phyloP scores from a whole-genome alignment of 1,140 invertebrate genomes.

The Pogonomyrmex barbatus region DNA sequence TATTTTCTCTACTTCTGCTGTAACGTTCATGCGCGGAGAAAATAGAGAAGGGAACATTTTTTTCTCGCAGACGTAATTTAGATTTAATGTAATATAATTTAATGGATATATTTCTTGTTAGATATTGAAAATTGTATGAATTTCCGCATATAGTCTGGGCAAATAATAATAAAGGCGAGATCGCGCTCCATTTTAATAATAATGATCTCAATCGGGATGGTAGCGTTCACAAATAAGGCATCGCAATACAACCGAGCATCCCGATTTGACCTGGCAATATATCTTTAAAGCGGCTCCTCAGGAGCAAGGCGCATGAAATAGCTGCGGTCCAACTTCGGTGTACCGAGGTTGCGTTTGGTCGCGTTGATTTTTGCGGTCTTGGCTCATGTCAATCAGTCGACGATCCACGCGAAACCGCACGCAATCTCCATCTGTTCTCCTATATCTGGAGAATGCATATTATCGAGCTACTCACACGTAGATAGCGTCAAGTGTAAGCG shows the following conservation, averaged over 20 bases:
- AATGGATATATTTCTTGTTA: background rate
- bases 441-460: constrained; percentile 58
- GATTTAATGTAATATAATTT: too few relatives aligned
- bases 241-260: constrained; percentile 9
- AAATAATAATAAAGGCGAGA: constrained; percentile 30
- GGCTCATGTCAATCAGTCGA: constrained; percentile 71
- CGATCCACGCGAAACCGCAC: constrained; percentile 73
- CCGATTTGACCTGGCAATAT: constrained; percentile 31
- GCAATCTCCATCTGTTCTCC: constrained; percentile 72
- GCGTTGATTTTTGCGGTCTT: constrained; percentile 75
- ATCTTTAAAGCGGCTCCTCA: constrained; percentile 32
- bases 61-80: background rate
- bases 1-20: background rate
- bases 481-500: constrained; percentile 1
- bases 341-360: constrained; percentile 63
- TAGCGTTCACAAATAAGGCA: constrained; percentile 44
- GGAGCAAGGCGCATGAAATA: constrained; percentile 55
- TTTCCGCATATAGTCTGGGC: background rate
- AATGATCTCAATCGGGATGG: background rate
- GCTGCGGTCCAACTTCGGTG: constrained; percentile 60
- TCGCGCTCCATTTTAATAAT: constrained; percentile 46
- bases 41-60: too few relatives aligned
- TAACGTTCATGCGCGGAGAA: background rate
- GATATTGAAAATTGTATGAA: background rate
- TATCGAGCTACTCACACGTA: constrained; percentile 36